Evolutionary conservation across 2,113 vertebrate species (phyloP).

Genomic region (Eupsittula cactorum): DNA sequence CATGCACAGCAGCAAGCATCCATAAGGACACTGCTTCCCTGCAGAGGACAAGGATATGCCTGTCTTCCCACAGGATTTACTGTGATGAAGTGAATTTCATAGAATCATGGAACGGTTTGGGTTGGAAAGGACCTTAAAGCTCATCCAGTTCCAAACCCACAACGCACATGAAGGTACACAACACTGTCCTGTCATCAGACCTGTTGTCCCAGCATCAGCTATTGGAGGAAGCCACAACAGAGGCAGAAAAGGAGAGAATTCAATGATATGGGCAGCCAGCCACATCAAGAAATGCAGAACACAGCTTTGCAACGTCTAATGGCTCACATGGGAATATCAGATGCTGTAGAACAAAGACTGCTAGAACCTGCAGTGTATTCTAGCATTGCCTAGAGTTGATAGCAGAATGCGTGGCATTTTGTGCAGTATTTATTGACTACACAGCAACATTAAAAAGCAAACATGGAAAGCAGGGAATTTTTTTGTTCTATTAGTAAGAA

Average conservation of each 20-base stretch:
- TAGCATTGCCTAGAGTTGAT: not conserved
- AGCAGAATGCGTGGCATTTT: not conserved
- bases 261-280: not conserved
- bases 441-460: not conserved
- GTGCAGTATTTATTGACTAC: not conserved
- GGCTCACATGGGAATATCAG: not conserved
- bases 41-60: accelerated
- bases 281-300: not conserved
- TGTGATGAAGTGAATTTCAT: not conserved
- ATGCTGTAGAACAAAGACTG: not conserved
- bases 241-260: not conserved
- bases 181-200: accelerated
- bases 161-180: not conserved
- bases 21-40: accelerated
- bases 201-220: not conserved
- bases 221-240: not conserved
- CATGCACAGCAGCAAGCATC: not conserved
- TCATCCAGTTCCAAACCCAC: not conserved
- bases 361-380: not conserved
- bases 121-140: not conserved
- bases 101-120: not conserved
- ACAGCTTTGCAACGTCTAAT: not conserved
- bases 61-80: not conserved
- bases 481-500: not conserved
- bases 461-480: accelerated